Evolutionary conservation across 2,797 vertebrate genomes (phyloP).

Genomic region (Siniperca obscura): DNA sequence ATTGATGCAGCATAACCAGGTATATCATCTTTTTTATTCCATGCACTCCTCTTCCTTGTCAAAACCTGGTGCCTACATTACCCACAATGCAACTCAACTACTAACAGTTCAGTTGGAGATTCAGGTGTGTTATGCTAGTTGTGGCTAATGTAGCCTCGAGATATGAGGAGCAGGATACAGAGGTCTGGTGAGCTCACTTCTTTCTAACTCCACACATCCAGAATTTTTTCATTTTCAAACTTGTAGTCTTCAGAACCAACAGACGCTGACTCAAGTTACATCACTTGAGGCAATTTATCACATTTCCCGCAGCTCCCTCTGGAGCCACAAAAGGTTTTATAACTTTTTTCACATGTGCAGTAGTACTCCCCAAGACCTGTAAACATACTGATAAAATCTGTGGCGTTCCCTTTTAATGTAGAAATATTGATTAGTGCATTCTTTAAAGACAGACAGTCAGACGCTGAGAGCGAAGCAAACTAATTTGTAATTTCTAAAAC

Average conservation of each 20-base stretch:
- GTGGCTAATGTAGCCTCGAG: neutral
- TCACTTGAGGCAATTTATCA: no score
- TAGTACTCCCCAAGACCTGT: neutral
- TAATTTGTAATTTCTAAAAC: neutral
- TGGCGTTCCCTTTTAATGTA: neutral
- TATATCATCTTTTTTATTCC: no score
- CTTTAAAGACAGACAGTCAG: constrained; percentile 1
- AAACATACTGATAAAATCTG: neutral
- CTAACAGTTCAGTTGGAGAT: no score
- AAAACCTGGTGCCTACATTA: no score
- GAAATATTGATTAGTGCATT: neutral
- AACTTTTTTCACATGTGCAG: neutral
- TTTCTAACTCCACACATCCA: no score
- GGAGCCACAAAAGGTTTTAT: neutral
- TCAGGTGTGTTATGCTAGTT: neutral
- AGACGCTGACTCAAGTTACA: no score
- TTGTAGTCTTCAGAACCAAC: no score
- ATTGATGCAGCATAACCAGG: no score
- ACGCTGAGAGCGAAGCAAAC: neutral
- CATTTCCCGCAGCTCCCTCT: no score
- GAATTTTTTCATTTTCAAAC: no score
- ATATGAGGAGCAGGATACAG: neutral
- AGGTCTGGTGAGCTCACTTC: neutral
- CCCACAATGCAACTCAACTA: no score
- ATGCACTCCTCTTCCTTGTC: no score